A percentile compares a stretch with the other conserved stretches of the same genome.
These are phyloP conservation scores for Spea bombifrons DNA, from an alignment of 2,113 vertebrate species.

Conservation along the genomic window DNA sequence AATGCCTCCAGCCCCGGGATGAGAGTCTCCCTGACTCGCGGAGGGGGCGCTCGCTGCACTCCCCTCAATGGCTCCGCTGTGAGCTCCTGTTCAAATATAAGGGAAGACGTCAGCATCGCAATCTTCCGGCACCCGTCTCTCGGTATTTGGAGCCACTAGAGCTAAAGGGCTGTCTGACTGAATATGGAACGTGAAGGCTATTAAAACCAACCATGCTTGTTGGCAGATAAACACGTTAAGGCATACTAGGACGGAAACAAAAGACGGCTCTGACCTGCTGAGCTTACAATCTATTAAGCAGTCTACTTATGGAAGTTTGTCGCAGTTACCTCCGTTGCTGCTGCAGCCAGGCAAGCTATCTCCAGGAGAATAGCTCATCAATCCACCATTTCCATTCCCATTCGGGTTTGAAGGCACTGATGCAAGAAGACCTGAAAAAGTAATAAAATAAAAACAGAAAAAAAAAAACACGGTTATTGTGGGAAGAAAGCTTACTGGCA, in stretches of 20 bases:
- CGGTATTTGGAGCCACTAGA: too few relatives aligned
- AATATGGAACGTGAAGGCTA: too few relatives aligned
- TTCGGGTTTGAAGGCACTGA: slow-evolving; percentile 80
- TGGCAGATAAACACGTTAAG: too few relatives aligned
- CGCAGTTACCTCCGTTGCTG: slow-evolving; percentile 62
- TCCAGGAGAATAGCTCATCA: slow-evolving; percentile 66
- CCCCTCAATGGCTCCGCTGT: slow-evolving; percentile 56
- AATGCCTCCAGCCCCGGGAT: slow-evolving; percentile 57
- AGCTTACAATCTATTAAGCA: too few relatives aligned
- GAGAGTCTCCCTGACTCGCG: slow-evolving; percentile 53
- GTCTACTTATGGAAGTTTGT: too few relatives aligned
- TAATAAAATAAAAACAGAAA: background rate
- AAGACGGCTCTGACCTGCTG: too few relatives aligned
- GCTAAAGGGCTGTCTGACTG: too few relatives aligned
- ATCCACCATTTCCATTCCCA: slow-evolving; percentile 67
- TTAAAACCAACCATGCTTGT: too few relatives aligned
- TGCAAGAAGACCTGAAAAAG: slow-evolving; percentile 78
- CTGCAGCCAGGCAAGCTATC: slow-evolving; percentile 62
- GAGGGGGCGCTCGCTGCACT: slow-evolving; percentile 53
- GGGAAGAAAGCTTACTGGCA: too few relatives aligned
- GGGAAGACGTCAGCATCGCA: background rate
- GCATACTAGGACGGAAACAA: too few relatives aligned
- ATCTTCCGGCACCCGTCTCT: too few relatives aligned
- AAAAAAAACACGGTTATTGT: too few relatives aligned
- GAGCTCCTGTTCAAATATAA: slow-evolving; percentile 50